Evolutionary conservation across 2,797 vertebrate genomes (phyloP), one percentile per base, ranked within the genome.

Genomic region (Pipistrellus kuhlii): DNA sequence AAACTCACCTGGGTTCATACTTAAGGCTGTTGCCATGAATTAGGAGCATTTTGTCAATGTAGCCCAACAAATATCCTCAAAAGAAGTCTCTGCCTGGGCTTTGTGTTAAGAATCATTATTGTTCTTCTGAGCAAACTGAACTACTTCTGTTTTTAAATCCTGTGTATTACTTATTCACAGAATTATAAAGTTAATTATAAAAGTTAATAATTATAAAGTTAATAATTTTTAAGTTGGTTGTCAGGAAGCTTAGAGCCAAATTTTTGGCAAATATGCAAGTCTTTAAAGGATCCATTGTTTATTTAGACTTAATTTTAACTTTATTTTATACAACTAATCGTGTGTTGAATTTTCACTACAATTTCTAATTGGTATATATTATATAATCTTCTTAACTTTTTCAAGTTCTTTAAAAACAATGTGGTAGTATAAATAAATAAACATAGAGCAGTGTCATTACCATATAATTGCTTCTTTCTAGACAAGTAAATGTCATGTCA

Each of bases 271-370:
- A 23, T 72, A 57, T 69, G 8, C 35, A 66, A 77, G 20, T 27
- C 12, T 75, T 94, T 78, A 55, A 27, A 57, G 27, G 25, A 66
- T 83, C 32, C 3, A 44, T 32, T 85, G 76, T 91, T 82, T 32
- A 69, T 78, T 90, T 71, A 87, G 23, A 48, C 41, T 85, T 93
- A 44, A 80, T 68, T 91, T 93, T 94, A 17, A 85, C 41, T 95
- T 73, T 46, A 27, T 57, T 71, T 94, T 84, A 73, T 51, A 7
- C 64, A 85, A 77, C 2, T 44, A 30, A 21, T 75, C 6, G n/a
- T 55, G 1, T 72, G 3, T 73, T 81, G 76, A 38, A 30, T 84
- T 72, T 88, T n/a, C 64, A 46, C 11, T 35, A 82, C 9, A 57
- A 23, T 64, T 90, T 96, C 90, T 84, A 92, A 57, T 55, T 84